These are phyloP conservation scores for Crotalus helleri DNA, from an alignment of 2,113 vertebrate genomes.

Conservation along the genomic window DNA sequence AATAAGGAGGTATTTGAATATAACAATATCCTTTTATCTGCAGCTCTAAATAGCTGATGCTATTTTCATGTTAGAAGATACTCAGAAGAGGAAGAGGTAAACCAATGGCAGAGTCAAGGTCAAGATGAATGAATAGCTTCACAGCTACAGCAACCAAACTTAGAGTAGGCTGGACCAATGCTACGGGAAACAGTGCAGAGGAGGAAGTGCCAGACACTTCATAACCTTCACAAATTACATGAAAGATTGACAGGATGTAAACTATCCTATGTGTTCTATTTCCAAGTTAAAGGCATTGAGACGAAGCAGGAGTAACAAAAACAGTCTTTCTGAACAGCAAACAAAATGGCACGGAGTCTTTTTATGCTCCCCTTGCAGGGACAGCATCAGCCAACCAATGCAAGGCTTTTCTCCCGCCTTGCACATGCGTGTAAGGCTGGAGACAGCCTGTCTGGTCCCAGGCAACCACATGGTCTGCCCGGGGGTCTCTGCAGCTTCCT, in stretches of 20 bases:
- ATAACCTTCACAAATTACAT: neutral
- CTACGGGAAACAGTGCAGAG: neutral
- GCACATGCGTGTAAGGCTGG: too few species aligned
- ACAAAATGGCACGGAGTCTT: too few species aligned
- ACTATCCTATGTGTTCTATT: neutral
- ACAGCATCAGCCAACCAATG: too few species aligned
- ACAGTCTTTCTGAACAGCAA: too few species aligned
- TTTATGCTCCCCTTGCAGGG: too few species aligned
- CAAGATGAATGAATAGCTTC: neutral
- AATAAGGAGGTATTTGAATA: neutral
- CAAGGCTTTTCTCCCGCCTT: too few species aligned
- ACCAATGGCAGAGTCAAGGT: neutral
- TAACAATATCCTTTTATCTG: neutral
- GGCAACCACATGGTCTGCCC: too few species aligned
- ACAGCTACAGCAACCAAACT: neutral
- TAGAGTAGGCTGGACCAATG: neutral
- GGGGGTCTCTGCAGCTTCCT: too few species aligned
- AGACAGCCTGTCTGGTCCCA: too few species aligned
- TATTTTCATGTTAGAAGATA: neutral
- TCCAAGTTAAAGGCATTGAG: too few species aligned
- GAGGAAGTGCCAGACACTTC: neutral
- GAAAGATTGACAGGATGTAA: neutral
- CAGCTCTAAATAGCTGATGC: neutral
- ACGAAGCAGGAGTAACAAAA: too few species aligned
- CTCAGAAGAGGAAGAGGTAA: neutral